Evolutionary conservation across 2,888 invertebrate species (phyloP).

Genomic region (Urechis unicinctus): DNA sequence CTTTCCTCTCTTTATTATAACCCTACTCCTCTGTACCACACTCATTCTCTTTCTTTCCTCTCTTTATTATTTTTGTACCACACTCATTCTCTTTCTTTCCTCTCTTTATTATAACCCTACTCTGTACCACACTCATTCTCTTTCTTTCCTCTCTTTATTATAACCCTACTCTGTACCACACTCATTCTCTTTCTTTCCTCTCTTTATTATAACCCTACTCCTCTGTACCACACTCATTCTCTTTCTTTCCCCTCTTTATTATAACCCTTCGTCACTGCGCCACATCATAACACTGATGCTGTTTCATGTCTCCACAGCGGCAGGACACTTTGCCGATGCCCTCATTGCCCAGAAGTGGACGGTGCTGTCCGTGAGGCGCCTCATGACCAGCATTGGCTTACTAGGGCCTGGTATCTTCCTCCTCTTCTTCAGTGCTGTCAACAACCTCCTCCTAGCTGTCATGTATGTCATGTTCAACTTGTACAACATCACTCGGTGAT

Average conservation of each 20-base stretch:
- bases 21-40: too few relatives aligned
- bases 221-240: too few relatives aligned
- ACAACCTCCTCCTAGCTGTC: constrained; percentile 64
- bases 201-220: neutral
- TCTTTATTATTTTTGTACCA: too few relatives aligned
- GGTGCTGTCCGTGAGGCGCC: constrained; percentile 63
- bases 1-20: neutral
- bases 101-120: too few relatives aligned
- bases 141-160: too few relatives aligned
- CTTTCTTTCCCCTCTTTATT: neutral
- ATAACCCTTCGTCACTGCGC: too few relatives aligned
- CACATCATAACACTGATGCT: too few relatives aligned
- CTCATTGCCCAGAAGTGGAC: constrained; percentile 59
- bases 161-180: too few relatives aligned
- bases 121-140: too few relatives aligned
- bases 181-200: neutral
- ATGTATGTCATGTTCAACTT: constrained; percentile 57
- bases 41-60: too few relatives aligned
- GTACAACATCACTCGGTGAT: too few relatives aligned
- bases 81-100: too few relatives aligned
- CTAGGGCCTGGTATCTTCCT: constrained; percentile 68
- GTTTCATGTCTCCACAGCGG: constrained; percentile 34
- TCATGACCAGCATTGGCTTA: constrained; percentile 68
- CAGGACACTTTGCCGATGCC: constrained; percentile 68
- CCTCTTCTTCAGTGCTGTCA: constrained; percentile 65